These are phyloP conservation scores for Microplitis demolitor DNA, from an alignment of 1,140 invertebrate genomes.

Conservation along the genomic window DNA sequence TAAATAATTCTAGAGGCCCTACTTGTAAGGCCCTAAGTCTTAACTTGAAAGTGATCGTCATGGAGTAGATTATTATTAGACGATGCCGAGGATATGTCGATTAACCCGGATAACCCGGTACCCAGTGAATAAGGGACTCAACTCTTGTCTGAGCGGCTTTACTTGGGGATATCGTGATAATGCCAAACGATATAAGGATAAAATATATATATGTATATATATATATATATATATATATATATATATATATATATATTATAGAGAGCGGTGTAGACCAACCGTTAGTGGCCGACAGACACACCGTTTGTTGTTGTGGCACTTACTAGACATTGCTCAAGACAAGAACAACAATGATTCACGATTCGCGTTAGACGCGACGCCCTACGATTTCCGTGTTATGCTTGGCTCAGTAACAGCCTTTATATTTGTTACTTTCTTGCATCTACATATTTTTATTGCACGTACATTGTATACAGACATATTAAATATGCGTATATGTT, in stretches of 20 bases:
- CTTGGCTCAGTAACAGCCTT: conserved; percentile 5
- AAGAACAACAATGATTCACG: conserved; percentile 41
- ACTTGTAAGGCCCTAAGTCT: too few species aligned
- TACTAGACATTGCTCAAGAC: conserved; percentile 33
- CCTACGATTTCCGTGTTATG: conserved; percentile 33
- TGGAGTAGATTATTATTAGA: conserved; percentile 25
- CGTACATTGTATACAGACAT: too few species aligned
- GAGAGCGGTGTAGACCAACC: conserved; percentile 22
- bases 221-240: neutral
- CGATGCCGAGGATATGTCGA: conserved; percentile 35
- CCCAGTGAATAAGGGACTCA: neutral
- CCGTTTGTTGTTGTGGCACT: conserved; percentile 14
- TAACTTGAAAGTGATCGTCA: conserved; percentile 27
- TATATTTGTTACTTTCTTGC: neutral
- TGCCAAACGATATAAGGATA: conserved; percentile 31
- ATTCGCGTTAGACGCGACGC: conserved; percentile 32
- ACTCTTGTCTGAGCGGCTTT: neutral
- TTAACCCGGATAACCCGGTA: conserved; percentile 44
- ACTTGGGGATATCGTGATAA: conserved; percentile 40
- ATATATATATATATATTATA: conserved; percentile 21
- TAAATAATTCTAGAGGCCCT: too few species aligned
- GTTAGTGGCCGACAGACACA: conserved; percentile 29
- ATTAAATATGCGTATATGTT: too few species aligned
- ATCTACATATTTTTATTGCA: neutral
- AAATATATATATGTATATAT: conserved; percentile 24